Conservation (phyloP, 2,888 invertebrate species). For the Athripsodes cinereus region DNA sequence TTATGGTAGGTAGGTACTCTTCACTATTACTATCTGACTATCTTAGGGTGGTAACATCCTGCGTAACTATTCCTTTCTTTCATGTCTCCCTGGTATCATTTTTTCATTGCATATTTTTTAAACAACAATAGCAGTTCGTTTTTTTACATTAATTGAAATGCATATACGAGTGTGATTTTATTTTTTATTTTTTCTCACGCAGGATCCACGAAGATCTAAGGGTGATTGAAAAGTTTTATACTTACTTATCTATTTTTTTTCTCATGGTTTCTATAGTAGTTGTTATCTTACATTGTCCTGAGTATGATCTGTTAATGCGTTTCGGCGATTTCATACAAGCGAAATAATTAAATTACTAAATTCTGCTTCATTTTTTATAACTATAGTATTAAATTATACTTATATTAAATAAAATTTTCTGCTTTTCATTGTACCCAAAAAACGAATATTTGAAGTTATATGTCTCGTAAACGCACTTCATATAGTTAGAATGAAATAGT, state of each 20-base stretch:
- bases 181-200: constrained; percentile 27
- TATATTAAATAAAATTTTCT: too few relatives aligned
- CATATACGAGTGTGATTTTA: constrained; percentile 21
- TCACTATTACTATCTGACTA: background rate
- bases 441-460: too few relatives aligned
- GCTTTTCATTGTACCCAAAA: too few relatives aligned
- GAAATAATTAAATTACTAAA: background rate
- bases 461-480: too few relatives aligned
- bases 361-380: too few relatives aligned
- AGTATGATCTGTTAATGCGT: background rate
- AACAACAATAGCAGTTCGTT: constrained; percentile 16
- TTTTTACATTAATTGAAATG: constrained; percentile 24
- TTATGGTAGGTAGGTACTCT: constrained; percentile 1
- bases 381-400: too few relatives aligned
- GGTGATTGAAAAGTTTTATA: constrained; percentile 7
- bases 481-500: too few relatives aligned
- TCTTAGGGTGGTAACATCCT: constrained; percentile 22
- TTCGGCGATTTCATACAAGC: background rate
- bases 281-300: background rate
- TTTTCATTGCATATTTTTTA: constrained; percentile 12
- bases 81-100: constrained; percentile 14
- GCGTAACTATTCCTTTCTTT: constrained; percentile 9
- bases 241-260: constrained; percentile 9
- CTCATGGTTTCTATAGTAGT: background rate
- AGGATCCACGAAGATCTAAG: background rate